Percentiles rank a stretch among this genome's conserved stretches.
phyloP scores from a whole-genome alignment of 2,888 invertebrate species.

The Taphrorychus bicolor region DNA sequence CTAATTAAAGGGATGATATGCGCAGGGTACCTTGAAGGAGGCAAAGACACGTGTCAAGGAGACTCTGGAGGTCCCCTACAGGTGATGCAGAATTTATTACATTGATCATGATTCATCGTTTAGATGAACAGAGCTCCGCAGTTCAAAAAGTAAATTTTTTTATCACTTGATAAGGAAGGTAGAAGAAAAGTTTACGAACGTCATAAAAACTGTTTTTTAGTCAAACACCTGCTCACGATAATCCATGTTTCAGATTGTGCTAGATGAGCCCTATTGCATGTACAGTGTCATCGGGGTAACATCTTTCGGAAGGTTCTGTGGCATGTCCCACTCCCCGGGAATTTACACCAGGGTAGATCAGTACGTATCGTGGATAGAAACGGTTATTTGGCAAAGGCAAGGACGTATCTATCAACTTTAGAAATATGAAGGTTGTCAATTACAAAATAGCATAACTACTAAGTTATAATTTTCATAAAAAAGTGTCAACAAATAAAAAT shows the following conservation, averaged over 20 bases:
- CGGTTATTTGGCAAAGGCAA: conserved; percentile 57
- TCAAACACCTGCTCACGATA: not conserved
- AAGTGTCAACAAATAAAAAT: too few relatives aligned
- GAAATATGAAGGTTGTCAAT: too few relatives aligned
- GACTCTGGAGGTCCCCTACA: conserved; percentile 46
- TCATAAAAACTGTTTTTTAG: not conserved
- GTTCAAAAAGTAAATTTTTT: not conserved
- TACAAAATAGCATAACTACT: too few relatives aligned
- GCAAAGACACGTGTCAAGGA: conserved; percentile 41
- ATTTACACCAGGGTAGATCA: conserved; percentile 61
- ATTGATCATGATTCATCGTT: too few relatives aligned
- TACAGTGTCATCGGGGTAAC: conserved; percentile 62
- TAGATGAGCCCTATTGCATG: conserved; percentile 58
- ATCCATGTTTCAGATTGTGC: conserved; percentile 28
- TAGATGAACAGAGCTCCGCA: too few relatives aligned
- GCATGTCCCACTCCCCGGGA: conserved; percentile 56
- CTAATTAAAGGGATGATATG: conserved; percentile 34
- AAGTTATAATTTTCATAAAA: too few relatives aligned
- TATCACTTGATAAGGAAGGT: not conserved
- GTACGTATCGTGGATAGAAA: conserved; percentile 63
- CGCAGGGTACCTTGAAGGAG: conserved; percentile 34
- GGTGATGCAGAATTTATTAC: too few relatives aligned
- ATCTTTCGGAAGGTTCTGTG: conserved; percentile 60
- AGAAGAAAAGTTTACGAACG: not conserved
- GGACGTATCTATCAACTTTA: too few relatives aligned